phyloP scores from a whole-genome alignment of 2,888 invertebrate genomes.

The Galeruca laticollis region DNA sequence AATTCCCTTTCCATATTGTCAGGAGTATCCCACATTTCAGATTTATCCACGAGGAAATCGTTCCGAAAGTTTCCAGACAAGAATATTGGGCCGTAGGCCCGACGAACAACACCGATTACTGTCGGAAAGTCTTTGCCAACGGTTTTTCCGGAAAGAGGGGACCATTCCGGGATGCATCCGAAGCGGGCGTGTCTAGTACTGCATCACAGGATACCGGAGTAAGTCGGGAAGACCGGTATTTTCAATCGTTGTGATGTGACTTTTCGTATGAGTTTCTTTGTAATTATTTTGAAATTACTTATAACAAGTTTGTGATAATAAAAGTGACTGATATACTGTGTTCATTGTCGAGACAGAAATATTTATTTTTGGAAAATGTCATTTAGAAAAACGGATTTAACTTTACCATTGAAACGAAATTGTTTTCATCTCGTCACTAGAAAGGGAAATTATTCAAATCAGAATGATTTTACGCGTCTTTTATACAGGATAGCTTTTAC shows the following conservation, averaged over 20 bases:
- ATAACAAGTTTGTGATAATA: constrained; percentile 34
- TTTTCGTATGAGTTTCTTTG: background rate
- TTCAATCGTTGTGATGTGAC: background rate
- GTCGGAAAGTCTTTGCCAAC: constrained; percentile 48
- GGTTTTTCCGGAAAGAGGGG: constrained; percentile 58
- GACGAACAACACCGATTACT: constrained; percentile 44
- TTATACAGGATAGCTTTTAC: constrained; percentile 81
- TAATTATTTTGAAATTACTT: too few relatives aligned
- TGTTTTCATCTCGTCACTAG: constrained; percentile 47
- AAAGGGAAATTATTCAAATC: constrained; percentile 30
- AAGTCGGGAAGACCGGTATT: background rate
- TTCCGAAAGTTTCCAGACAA: background rate
- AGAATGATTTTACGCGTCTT: constrained; percentile 70
- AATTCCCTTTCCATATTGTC: background rate
- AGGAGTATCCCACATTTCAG: background rate
- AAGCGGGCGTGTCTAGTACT: constrained; percentile 62
- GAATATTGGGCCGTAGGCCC: constrained; percentile 6
- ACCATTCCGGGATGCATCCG: constrained; percentile 58
- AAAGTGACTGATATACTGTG: constrained; percentile 35
- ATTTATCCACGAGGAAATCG: background rate
- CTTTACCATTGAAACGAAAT: constrained; percentile 53
- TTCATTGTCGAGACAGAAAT: constrained; percentile 18
- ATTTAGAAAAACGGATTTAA: constrained; percentile 52
- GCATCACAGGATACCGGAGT: constrained; percentile 55
- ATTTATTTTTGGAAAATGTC: constrained; percentile 47